Conservation (phyloP, 1,140 invertebrate species). For the Calycopis cecrops region DNA sequence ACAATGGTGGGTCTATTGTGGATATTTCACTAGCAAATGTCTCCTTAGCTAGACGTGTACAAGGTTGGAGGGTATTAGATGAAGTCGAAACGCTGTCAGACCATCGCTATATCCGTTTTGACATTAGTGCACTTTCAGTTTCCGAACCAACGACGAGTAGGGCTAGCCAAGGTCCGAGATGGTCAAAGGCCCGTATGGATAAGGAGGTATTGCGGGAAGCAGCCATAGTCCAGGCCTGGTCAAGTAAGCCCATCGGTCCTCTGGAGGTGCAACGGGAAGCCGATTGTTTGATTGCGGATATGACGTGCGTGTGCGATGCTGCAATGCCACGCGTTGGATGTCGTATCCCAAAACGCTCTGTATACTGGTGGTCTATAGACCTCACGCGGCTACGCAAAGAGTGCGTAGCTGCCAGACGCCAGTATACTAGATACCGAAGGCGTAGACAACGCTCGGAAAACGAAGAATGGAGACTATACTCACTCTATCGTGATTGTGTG, state of each 20-base stretch:
- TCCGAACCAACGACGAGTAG: too few species aligned
- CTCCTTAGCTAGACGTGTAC: slow-evolving; percentile 1
- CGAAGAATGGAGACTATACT: neutral
- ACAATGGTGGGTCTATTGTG: slow-evolving; percentile 16
- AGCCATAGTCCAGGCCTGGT: neutral
- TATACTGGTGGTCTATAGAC: slow-evolving; percentile 79
- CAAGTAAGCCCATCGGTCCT: neutral
- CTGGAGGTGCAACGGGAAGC: slow-evolving; percentile 52
- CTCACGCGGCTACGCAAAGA: slow-evolving; percentile 38
- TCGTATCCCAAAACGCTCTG: neutral
- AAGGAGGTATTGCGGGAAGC: slow-evolving; percentile 14
- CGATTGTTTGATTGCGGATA: neutral
- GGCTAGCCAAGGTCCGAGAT: neutral
- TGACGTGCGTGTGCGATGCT: slow-evolving; percentile 12
- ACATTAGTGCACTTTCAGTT: neutral
- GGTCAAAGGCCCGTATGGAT: slow-evolving; percentile 15
- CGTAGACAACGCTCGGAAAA: neutral
- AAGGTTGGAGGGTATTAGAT: slow-evolving; percentile 14
- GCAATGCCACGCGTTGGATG: slow-evolving; percentile 4
- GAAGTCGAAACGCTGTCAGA: slow-evolving; percentile 22
- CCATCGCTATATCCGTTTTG: slow-evolving; percentile 54
- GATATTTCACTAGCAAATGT: slow-evolving; percentile 16
- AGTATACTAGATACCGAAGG: neutral
- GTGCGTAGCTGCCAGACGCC: neutral
- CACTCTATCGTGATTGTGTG: neutral